phyloP scores from a whole-genome alignment of 2,888 invertebrate genomes.

The Pseudococcus longispinus region DNA sequence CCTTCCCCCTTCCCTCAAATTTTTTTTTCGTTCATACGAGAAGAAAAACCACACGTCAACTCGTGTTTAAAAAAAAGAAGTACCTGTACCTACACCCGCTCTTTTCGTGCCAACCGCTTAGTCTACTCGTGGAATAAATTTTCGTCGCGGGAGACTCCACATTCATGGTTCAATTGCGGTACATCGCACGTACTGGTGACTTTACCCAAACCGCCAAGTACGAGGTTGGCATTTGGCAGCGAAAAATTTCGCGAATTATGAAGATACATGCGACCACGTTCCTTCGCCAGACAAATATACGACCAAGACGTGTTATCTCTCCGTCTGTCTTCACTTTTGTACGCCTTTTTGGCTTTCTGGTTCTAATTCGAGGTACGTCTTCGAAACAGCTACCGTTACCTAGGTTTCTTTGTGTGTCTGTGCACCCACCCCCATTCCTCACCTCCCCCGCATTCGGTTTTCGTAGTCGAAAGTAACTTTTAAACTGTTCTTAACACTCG shows the following conservation, averaged over 20 bases:
- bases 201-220: not conserved
- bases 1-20: no score
- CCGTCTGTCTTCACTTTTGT: not conserved
- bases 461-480: not conserved
- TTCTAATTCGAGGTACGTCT: not conserved
- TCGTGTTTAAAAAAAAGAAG: no score
- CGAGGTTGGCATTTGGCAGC: not conserved
- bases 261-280: not conserved
- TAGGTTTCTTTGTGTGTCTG: not conserved
- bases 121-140: no score
- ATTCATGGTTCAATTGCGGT: not conserved
- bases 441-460: not conserved
- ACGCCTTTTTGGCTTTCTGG: not conserved
- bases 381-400: not conserved
- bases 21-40: no score
- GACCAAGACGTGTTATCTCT: not conserved
- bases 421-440: not conserved
- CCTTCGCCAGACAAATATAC: not conserved
- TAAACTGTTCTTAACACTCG: not conserved
- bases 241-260: not conserved
- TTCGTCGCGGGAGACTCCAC: no score
- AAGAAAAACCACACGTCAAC: no score
- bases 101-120: no score
- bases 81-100: no score
- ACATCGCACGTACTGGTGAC: not conserved